Evolutionary conservation across 2,113 vertebrate species (phyloP).

Genomic region (Pedionomus torquatus): DNA sequence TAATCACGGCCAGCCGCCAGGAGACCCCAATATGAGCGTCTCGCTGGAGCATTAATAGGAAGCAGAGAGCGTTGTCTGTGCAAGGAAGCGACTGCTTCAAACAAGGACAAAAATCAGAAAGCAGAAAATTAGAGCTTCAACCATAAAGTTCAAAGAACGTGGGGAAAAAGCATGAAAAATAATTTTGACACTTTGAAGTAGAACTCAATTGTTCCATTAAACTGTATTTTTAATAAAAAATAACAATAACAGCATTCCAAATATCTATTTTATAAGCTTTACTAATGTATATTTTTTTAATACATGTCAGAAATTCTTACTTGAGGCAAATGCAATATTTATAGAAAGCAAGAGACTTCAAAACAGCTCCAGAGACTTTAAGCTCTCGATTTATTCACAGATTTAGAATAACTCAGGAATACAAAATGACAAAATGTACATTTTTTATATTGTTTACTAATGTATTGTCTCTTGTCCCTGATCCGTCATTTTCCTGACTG

Average conservation of each 20-base stretch:
- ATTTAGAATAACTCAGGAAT: conserved; percentile 70
- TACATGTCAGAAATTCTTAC: conserved; percentile 72
- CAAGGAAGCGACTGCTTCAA: conserved; percentile 2
- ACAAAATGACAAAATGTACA: conserved; percentile 73
- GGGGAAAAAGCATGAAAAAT: conserved; percentile 32
- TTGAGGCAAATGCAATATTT: conserved; percentile 74
- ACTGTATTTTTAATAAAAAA: conserved; percentile 73
- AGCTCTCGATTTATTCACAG: conserved; percentile 67
- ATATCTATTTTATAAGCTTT: conserved; percentile 71
- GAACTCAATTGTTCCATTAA: conserved; percentile 70
- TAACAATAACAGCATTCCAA: conserved; percentile 66
- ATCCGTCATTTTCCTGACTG: conserved; percentile 68
- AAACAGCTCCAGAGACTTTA: conserved; percentile 70
- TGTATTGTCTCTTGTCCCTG: conserved; percentile 64
- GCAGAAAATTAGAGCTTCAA: conserved; percentile 49
- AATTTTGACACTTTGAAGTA: conserved; percentile 66
- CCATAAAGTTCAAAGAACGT: conserved; percentile 51
- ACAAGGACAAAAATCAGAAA: conserved; percentile 20
- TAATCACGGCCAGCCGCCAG: not conserved
- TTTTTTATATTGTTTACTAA: conserved; percentile 72
- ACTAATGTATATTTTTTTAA: conserved; percentile 74
- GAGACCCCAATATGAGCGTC: not conserved
- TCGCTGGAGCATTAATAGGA: not conserved
- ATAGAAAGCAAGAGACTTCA: conserved; percentile 74
- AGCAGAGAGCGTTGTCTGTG: not conserved